Percentiles rank a stretch among this genome's conserved stretches.
Evolutionary conservation across 2,113 vertebrate genomes (phyloP).

Genomic region (Heterochromis multidens): DNA sequence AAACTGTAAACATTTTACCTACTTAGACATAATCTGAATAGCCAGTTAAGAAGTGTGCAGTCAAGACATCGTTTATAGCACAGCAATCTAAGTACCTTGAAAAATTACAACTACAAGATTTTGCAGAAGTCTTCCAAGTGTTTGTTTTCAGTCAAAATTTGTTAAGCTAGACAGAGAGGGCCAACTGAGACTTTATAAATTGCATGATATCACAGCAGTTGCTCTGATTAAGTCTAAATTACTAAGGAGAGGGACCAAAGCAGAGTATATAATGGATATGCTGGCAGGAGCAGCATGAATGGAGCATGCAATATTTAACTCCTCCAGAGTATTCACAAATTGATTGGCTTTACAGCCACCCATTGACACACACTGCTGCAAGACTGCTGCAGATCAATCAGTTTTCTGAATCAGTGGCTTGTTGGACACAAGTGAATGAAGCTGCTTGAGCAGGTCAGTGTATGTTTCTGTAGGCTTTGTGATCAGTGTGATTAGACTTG

Average conservation of each 20-base stretch:
- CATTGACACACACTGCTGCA: slow-evolving; percentile 23
- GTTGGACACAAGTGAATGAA: slow-evolving; percentile 4
- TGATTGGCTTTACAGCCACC: not conserved
- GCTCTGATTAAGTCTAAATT: slow-evolving; percentile 11
- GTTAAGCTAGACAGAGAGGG: not conserved
- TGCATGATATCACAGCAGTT: not conserved
- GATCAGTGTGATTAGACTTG: not conserved
- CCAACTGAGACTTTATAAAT: not conserved
- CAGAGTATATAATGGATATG: not conserved
- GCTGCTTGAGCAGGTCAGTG: not conserved
- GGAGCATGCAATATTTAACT: not conserved
- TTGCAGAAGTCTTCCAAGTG: not conserved
- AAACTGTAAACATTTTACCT: not conserved
- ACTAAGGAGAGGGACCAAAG: not conserved
- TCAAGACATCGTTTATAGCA: not conserved
- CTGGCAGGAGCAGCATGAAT: not conserved
- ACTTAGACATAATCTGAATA: not conserved
- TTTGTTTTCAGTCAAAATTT: not conserved
- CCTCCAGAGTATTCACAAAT: not conserved
- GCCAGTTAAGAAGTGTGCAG: not conserved
- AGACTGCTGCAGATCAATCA: not conserved
- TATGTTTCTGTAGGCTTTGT: not conserved
- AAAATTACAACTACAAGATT: not conserved
- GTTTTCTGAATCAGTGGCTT: not conserved
- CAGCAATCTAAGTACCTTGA: not conserved